Percentiles rank a stretch among this genome's conserved stretches.
phyloP scores from a whole-genome alignment of 2,888 invertebrate species.

The Lumbricus terrestris region DNA sequence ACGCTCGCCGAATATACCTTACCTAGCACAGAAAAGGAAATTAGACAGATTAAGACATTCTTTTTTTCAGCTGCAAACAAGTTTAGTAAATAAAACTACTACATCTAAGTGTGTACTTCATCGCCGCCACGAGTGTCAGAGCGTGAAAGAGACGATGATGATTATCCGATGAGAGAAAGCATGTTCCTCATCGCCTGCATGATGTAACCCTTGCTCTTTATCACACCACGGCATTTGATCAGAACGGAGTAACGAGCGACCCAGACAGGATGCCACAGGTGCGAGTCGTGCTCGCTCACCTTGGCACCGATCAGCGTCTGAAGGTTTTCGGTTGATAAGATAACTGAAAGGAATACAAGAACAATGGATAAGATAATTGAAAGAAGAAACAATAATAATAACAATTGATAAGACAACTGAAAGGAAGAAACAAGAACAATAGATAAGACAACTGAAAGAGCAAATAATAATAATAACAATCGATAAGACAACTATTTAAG shows the following conservation, averaged over 20 bases:
- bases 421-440: too few relatives aligned
- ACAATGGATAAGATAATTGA: not conserved
- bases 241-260: constrained; percentile 82
- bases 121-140: not conserved
- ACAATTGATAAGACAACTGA: not conserved
- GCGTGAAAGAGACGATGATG: not conserved
- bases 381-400: too few relatives aligned
- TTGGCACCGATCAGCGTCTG: not conserved
- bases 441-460: too few relatives aligned
- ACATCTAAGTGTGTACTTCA: not conserved
- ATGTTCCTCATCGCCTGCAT: constrained; percentile 43
- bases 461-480: too few relatives aligned
- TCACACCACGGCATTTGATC: constrained; percentile 84
- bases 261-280: constrained; percentile 67
- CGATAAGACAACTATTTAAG: too few relatives aligned
- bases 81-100: not conserved
- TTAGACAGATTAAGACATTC: not conserved
- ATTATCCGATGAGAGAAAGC: not conserved
- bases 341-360: not conserved
- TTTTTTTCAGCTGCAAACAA: not conserved
- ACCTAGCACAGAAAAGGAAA: not conserved
- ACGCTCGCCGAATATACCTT: not conserved
- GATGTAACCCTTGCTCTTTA: constrained; percentile 86
- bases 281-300: not conserved
- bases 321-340: constrained; percentile 18